phyloP scores from a whole-genome alignment of 1,140 invertebrate species.

The Centruroides sculpturatus region DNA sequence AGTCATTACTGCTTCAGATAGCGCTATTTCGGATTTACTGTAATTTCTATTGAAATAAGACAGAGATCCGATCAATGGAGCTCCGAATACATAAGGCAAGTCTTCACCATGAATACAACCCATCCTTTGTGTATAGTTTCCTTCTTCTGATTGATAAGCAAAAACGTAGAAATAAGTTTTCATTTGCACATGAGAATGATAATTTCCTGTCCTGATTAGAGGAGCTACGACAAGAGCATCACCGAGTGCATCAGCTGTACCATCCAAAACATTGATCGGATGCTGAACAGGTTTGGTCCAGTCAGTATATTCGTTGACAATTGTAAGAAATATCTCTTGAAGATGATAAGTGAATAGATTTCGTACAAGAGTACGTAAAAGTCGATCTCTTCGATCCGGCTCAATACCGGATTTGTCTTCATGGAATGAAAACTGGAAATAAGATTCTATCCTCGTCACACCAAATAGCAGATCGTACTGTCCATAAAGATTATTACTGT shows the following conservation, averaged over 20 bases:
- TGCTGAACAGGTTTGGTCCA: slow-evolving; percentile 87
- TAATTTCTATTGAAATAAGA: slow-evolving; percentile 48
- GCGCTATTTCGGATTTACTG: slow-evolving; percentile 69
- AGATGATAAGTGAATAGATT: slow-evolving; percentile 33
- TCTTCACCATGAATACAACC: slow-evolving; percentile 81
- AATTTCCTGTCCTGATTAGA: slow-evolving; percentile 72
- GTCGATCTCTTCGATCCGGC: slow-evolving; percentile 70
- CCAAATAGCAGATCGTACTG: slow-evolving; percentile 85
- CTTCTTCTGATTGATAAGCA: slow-evolving; percentile 85
- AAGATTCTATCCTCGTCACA: slow-evolving; percentile 12
- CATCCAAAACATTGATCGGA: slow-evolving; percentile 81
- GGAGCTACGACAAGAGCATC: slow-evolving; percentile 89
- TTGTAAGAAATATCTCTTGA: slow-evolving; percentile 85
- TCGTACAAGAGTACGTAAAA: slow-evolving; percentile 77
- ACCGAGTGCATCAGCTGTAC: slow-evolving; percentile 79
- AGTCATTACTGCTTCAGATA: slow-evolving; percentile 83
- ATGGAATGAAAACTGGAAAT: slow-evolving; percentile 44
- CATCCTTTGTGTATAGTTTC: slow-evolving; percentile 58
- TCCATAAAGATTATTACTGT: slow-evolving; percentile 13
- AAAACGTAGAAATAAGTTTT: slow-evolving; percentile 82
- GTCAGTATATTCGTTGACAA: slow-evolving; percentile 94
- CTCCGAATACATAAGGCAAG: slow-evolving; percentile 77
- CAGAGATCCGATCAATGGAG: slow-evolving; percentile 50
- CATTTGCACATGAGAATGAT: slow-evolving; percentile 48
- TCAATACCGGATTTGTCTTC: slow-evolving; percentile 90